A percentile compares a stretch with the other conserved stretches of the same genome.
Conservation (phyloP, 2,797 vertebrate genomes). For the Hipposideros larvatus region DNA sequence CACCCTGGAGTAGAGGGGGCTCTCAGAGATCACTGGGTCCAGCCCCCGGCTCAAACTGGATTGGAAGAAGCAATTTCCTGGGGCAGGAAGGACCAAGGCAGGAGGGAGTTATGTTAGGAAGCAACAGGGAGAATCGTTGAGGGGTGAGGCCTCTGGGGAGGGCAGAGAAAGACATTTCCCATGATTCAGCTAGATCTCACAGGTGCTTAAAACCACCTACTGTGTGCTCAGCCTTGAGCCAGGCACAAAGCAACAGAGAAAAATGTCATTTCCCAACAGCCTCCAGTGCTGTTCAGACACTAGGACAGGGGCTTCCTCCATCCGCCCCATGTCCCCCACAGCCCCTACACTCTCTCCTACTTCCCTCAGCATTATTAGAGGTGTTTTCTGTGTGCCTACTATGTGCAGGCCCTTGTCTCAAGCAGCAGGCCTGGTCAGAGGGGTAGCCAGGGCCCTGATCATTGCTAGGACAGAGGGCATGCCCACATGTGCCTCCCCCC, state of each 20-base stretch:
- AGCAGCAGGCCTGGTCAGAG: not conserved
- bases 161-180: not conserved
- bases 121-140: not conserved
- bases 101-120: not conserved
- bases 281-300: not conserved
- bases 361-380: not conserved
- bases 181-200: not conserved
- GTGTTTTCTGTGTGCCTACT: not conserved
- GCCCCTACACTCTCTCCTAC: not conserved
- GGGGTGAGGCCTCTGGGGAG: not conserved
- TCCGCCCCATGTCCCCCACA: not conserved
- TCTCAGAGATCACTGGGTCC: not conserved
- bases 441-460: not conserved
- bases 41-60: not conserved
- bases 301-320: not conserved
- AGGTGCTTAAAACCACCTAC: not conserved
- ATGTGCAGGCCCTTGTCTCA: not conserved
- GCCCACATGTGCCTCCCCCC: not conserved
- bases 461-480: not conserved
- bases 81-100: not conserved
- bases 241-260: conserved; percentile 7
- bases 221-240: not conserved
- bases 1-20: not conserved
- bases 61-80: not conserved
- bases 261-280: not conserved